Conservation (phyloP, 64 coral and sea anemone species). For the Catalaphyllia jardinei region DNA sequence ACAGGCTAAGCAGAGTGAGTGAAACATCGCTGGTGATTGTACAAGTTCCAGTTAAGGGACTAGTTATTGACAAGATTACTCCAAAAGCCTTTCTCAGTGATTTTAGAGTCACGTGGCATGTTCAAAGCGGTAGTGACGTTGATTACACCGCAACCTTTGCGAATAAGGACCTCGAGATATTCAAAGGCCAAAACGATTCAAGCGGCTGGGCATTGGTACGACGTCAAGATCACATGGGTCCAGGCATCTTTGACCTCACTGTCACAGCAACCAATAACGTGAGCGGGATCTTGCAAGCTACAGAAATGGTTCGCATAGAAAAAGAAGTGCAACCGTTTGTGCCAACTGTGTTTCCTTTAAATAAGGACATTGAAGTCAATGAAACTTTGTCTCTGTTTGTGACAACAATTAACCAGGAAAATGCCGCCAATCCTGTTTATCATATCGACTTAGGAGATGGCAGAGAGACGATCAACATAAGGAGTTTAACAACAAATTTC, state of each 20-base stretch:
- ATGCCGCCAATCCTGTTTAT: not conserved
- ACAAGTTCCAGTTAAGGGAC: not conserved
- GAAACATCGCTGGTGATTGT: not conserved
- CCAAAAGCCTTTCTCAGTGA: not conserved
- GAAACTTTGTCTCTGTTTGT: slow-evolving; percentile 1
- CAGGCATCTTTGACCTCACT: not conserved
- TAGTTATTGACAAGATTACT: slow-evolving; percentile 6
- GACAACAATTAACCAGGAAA: slow-evolving; percentile 18
- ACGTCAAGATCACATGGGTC: not conserved
- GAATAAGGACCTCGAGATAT: not conserved
- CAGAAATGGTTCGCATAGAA: not conserved
- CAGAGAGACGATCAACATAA: not conserved
- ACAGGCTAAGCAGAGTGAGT: not conserved
- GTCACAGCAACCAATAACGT: slow-evolving; percentile 30
- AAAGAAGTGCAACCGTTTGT: slow-evolving; percentile 6
- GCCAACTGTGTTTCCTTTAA: not conserved
- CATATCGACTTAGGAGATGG: slow-evolving; percentile 8
- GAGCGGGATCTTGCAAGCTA: not conserved
- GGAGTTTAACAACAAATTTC: not conserved
- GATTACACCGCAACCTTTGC: slow-evolving; percentile 21
- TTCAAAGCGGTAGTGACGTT: slow-evolving; percentile 19
- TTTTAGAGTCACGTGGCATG: slow-evolving; percentile 19
- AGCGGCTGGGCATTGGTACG: slow-evolving; percentile 16
- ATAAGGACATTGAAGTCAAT: slow-evolving; percentile 24
- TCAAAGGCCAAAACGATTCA: not conserved